Base-by-base conservation (phyloP, 2,888 invertebrate genomes). In the Liodrosophila aerea region DNA sequence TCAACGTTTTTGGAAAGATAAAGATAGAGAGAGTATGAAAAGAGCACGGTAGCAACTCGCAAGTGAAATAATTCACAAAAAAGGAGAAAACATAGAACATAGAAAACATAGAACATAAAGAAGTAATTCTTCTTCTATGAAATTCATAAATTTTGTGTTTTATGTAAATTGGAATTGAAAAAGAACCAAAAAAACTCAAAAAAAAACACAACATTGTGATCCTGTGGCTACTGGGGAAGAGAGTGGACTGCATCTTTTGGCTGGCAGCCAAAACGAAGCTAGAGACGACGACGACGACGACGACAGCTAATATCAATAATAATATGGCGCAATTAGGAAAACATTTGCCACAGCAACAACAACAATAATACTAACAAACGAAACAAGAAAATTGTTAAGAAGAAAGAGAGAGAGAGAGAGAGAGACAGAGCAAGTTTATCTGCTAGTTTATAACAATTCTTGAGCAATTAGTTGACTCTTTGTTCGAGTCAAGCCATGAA, bases 261-360 rank as follows among this genome's bases (percentile, higher is more conserved):
- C 73, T 63, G 57, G 31, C 53, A 41, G 66, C 73, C 81, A 74
- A 76, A 67, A 71, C 49, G 39, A n/a, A n/a, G n/a, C n/a, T n/a
- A n/a, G 34, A 61, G 61, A 49, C 37, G 54, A 30, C 50, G 46
- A 29, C 43, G 52, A 49, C 41, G 41, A 37, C 27, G 56, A 52
- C 43, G 59, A 58, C 49, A 39, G 63, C 71, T 64, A 67, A 71
- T 78, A 78, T 62, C 67, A 72, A 71, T 78, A 77, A 73, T 70
- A 77, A 73, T 70, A 64, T 63, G 51, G 58, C 66, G 73, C 73
- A 77, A 77, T 77, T 78, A 61, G 58, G 56, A 56, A 75, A 73
- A 64, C 64, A 69, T 53, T 73, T 44, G 27, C 49, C 47, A 27
- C 46, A 54, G 27, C 52, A 34, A 29, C 27, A 61, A 43, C 27